Base-by-base conservation (phyloP, 2,113 vertebrate species). In the Psophia crepitans region DNA sequence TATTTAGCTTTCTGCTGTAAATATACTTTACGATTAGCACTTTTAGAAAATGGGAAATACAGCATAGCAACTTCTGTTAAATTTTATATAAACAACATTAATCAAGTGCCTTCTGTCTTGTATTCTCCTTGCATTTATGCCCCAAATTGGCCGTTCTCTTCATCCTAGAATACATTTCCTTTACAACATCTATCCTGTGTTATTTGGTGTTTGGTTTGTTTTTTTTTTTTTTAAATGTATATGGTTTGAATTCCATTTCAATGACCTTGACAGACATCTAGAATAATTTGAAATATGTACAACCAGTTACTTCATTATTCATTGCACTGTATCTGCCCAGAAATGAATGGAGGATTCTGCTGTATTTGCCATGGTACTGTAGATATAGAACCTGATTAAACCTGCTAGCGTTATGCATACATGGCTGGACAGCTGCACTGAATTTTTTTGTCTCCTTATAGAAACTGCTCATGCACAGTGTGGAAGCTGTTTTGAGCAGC, bases 1-100 rank as follows among this genome's bases (percentile, higher is more conserved):
- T 89, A 87, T 91, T 95, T 80, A 73, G 35, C 68, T 92, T 95
- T 91, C 44, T 79, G 68, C 44, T 95, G 57, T 94, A 95, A 96
- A 81, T 78, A 91, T 60, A 76, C 28, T 90, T 92, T 87, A 83
- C 0, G 9, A 91, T 93, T 73, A 88, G 30, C 30, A 64, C 35
- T 66, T 53, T 89, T 64, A 75, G 46, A 89, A 94, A 91, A 90
- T 49, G 39, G 48, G 75, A 96, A 97, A 93, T 69, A 61, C 19
- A 88, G 14, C 21, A 51, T 39, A 78, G 51, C 43, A 93, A 91
- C 19, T 63, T 84, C 76, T 74, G 49, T 44, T 84, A 57, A 80
- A 17, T 58, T 91, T 53, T 70, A 46, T 70, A 86, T 53, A 90
- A 90, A 76, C 30, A 54, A 4, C 43, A 77, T 95, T 94, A 77